Percentiles rank a stretch among this genome's conserved stretches.
Evolutionary conservation across 2,113 vertebrate genomes (phyloP).

Genomic region (Megaleporinus macrocephalus): DNA sequence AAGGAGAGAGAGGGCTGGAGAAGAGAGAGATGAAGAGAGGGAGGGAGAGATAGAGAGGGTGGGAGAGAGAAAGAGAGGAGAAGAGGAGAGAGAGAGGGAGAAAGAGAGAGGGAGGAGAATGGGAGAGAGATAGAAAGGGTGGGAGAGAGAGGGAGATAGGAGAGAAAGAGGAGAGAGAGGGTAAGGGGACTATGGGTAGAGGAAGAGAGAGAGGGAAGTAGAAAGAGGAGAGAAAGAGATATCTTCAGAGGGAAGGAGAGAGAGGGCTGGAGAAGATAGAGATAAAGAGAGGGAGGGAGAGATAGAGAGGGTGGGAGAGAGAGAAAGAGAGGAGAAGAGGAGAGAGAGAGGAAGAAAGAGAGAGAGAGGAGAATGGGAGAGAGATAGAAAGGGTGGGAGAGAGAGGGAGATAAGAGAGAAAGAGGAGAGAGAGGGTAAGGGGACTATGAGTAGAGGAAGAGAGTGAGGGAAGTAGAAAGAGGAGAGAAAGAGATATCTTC

Average conservation of each 20-base stretch:
- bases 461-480: too few species aligned
- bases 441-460: too few species aligned
- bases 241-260: constrained; percentile 51
- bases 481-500: too few species aligned
- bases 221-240: too few species aligned
- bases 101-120: constrained; percentile 35
- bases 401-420: constrained; percentile 33
- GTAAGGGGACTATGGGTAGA: neutral
- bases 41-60: too few species aligned
- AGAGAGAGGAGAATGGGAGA: too few species aligned
- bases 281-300: constrained; percentile 16
- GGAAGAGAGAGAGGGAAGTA: neutral
- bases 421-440: constrained; percentile 47
- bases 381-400: constrained; percentile 43
- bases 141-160: too few species aligned
- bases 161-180: constrained; percentile 58
- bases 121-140: too few species aligned
- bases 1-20: too few species aligned
- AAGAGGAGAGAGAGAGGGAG: too few species aligned
- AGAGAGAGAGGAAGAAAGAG: constrained; percentile 16
- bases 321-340: constrained; percentile 49
- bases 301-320: neutral
- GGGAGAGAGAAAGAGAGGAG: too few species aligned
- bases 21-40: too few species aligned
- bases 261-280: constrained; percentile 33